Percentiles rank a stretch among this genome's conserved stretches.
Conservation (phyloP, 1,140 invertebrate species). For the Akabosia matsudoensis region DNA sequence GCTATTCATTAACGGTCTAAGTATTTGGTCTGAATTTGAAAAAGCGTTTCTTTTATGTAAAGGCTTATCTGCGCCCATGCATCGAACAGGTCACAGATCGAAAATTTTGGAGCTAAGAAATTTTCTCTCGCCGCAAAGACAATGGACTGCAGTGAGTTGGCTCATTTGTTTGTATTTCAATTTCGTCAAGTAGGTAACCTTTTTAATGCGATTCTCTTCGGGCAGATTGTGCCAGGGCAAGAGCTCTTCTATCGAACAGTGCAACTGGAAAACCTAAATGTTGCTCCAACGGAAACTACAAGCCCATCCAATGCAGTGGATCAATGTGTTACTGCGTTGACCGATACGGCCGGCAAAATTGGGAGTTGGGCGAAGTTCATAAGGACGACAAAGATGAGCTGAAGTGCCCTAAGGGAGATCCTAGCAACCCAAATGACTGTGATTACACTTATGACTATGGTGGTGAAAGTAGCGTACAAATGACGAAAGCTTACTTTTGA, state of each 20-base stretch:
- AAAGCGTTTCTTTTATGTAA: no score
- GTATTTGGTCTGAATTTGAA: no score
- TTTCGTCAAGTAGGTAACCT: no score
- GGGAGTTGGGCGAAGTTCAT: not conserved
- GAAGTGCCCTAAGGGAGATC: not conserved
- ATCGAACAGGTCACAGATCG: conserved; percentile 33
- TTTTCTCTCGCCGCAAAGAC: conserved; percentile 4
- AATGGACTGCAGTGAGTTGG: conserved; percentile 34
- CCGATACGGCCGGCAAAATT: conserved; percentile 32
- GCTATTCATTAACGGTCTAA: no score
- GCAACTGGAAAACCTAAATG: conserved; percentile 39
- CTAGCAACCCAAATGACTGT: not conserved
- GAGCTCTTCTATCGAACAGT: conserved; percentile 26
- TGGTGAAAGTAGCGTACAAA: not conserved
- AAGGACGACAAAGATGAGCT: not conserved
- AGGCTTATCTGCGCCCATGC: conserved; percentile 32
- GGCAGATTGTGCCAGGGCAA: conserved; percentile 39
- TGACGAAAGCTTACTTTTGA: no score
- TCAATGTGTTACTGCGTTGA: conserved; percentile 43
- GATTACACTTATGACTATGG: conserved; percentile 15
- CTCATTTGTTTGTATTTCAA: not conserved
- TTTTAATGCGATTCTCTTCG: not conserved
- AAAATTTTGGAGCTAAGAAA: conserved; percentile 32
- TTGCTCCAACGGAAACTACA: conserved; percentile 39
- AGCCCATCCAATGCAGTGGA: conserved; percentile 34